Conservation (phyloP, 2,797 vertebrate species). For the Anas capensis region DNA sequence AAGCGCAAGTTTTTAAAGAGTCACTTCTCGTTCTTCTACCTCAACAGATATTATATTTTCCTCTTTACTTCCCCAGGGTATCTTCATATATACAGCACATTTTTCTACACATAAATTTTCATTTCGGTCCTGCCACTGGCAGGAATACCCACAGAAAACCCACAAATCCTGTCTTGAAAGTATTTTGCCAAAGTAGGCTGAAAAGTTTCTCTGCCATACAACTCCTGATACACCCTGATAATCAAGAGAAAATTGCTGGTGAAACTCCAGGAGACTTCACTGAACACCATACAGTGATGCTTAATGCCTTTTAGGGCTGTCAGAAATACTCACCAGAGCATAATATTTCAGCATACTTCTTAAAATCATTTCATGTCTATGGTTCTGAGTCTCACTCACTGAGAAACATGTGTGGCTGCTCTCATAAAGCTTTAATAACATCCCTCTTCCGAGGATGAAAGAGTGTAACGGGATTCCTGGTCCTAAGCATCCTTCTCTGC, state of each 20-base stretch:
- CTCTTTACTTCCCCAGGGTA: neutral
- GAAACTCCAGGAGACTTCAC: slow-evolving; percentile 29
- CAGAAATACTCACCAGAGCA: slow-evolving; percentile 9
- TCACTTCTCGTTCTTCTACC: neutral
- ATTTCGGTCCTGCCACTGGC: neutral
- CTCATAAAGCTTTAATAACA: neutral
- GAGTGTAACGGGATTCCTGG: neutral
- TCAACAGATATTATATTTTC: neutral
- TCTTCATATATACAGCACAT: neutral
- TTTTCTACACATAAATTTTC: neutral
- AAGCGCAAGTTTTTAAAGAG: neutral
- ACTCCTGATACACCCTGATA: neutral
- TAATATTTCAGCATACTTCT: neutral
- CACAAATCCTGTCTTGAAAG: neutral
- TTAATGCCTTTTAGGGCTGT: slow-evolving; percentile 8
- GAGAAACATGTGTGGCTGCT: neutral
- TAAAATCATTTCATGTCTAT: slow-evolving; percentile 12
- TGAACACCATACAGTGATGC: neutral
- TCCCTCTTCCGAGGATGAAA: neutral
- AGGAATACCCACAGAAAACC: neutral
- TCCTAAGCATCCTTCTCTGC: neutral
- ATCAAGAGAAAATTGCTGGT: slow-evolving; percentile 33
- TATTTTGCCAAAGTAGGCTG: neutral
- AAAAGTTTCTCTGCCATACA: slow-evolving; percentile 24
- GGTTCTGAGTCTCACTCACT: neutral